A percentile compares a stretch with the other conserved stretches of the same genome.
Conservation (phyloP, 2,113 vertebrate species). For the Microtus pennsylvanicus region DNA sequence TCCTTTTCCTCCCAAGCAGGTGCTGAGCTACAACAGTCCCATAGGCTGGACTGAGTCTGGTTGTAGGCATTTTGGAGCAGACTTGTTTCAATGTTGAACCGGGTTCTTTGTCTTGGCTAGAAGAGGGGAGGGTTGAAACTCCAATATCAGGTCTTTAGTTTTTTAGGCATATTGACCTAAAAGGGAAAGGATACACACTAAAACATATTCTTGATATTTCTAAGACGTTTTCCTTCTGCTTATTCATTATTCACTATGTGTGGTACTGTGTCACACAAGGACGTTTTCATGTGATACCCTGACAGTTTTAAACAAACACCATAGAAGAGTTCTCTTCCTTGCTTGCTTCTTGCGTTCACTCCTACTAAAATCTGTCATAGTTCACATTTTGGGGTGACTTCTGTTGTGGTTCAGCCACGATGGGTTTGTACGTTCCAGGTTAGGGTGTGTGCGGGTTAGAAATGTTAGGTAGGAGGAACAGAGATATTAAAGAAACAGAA, state of each 20-base stretch:
- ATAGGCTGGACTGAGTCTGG: not conserved
- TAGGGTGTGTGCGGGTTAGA: too few relatives aligned
- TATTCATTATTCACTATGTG: not conserved
- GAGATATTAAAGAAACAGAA: too few relatives aligned
- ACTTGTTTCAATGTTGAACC: not conserved
- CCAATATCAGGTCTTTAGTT: not conserved
- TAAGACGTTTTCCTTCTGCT: not conserved
- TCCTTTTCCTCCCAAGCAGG: not conserved
- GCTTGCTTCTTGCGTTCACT: not conserved
- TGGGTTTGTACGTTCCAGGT: too few relatives aligned
- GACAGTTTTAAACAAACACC: not conserved
- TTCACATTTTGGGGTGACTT: too few relatives aligned
- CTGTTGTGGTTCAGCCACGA: too few relatives aligned
- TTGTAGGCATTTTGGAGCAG: not conserved
- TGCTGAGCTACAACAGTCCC: not conserved
- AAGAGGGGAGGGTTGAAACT: not conserved
- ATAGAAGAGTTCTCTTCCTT: not conserved
- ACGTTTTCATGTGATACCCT: not conserved
- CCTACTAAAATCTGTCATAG: not conserved
- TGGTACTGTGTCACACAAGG: not conserved
- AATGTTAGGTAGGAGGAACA: too few relatives aligned
- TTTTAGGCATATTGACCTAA: not conserved
- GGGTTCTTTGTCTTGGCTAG: not conserved
- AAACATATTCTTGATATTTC: not conserved
- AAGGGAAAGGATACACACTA: not conserved